phyloP scores from a whole-genome alignment of 2,888 invertebrate species.

The Lampropteryx suffumata region DNA sequence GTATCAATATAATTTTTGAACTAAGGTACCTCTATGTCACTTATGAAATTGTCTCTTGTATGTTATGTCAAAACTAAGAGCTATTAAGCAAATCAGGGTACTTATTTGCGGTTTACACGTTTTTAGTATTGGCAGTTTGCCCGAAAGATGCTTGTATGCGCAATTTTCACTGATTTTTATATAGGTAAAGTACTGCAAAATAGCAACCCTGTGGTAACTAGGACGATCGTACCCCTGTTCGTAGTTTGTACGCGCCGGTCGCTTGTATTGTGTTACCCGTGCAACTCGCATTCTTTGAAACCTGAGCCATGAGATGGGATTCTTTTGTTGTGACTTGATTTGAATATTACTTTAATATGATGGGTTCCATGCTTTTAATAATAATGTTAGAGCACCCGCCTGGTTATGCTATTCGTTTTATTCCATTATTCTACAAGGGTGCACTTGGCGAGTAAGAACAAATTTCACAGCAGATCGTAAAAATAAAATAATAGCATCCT shows the following conservation, averaged over 20 bases:
- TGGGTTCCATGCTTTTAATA: constrained; percentile 61
- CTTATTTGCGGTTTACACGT: too few relatives aligned
- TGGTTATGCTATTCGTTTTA: constrained; percentile 29
- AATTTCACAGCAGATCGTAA: constrained; percentile 23
- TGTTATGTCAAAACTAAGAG: too few relatives aligned
- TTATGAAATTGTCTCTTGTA: too few relatives aligned
- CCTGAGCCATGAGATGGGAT: constrained; percentile 66
- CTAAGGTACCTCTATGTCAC: too few relatives aligned
- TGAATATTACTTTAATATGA: constrained; percentile 76
- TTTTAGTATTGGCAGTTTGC: too few relatives aligned
- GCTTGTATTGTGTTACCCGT: constrained; percentile 73
- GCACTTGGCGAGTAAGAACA: constrained; percentile 18
- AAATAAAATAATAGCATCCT: constrained; percentile 15
- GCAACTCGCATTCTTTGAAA: constrained; percentile 72
- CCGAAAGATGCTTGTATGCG: background rate
- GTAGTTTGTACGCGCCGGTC: constrained; percentile 55
- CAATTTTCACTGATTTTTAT: background rate
- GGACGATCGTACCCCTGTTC: constrained; percentile 35
- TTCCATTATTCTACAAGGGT: constrained; percentile 25
- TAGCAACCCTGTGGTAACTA: constrained; percentile 12
- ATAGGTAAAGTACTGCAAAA: constrained; percentile 12
- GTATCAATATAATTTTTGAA: too few relatives aligned
- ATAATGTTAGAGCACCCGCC: constrained; percentile 38
- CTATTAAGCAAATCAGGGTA: too few relatives aligned
- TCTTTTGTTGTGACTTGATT: constrained; percentile 75